phyloP scores from a whole-genome alignment of 2,888 invertebrate species.

The Drosophila niveifrons region DNA sequence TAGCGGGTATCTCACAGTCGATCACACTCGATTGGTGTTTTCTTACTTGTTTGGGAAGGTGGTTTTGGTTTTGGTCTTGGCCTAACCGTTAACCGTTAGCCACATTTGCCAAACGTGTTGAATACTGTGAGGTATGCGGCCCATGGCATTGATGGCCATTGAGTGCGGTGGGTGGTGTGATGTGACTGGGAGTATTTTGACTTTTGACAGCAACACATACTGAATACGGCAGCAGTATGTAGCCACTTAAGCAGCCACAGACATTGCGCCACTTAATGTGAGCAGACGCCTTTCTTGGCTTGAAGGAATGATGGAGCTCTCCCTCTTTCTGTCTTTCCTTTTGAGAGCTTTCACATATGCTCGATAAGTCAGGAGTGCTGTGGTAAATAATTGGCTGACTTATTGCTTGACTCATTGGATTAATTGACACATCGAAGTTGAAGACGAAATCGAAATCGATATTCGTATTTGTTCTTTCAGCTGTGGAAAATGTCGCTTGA shows the following conservation, averaged over 20 bases:
- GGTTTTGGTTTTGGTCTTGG: not conserved
- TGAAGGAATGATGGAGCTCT: not conserved
- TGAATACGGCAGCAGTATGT: slow-evolving; percentile 15
- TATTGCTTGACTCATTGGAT: slow-evolving; percentile 49
- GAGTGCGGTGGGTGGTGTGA: not conserved
- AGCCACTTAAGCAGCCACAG: slow-evolving; percentile 35
- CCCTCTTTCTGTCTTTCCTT: not conserved
- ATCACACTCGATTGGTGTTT: too few species aligned
- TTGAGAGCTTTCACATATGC: slow-evolving; percentile 13
- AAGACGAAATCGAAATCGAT: slow-evolving; percentile 55
- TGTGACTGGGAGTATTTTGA: slow-evolving; percentile 10
- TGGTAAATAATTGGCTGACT: slow-evolving; percentile 55
- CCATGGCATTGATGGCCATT: slow-evolving; percentile 6
- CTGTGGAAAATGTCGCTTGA: slow-evolving; percentile 20
- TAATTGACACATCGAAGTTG: slow-evolving; percentile 45
- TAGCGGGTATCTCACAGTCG: too few species aligned
- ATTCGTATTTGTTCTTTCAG: slow-evolving; percentile 10
- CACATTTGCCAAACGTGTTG: slow-evolving; percentile 53
- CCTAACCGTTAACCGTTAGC: not conserved
- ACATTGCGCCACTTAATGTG: slow-evolving; percentile 23
- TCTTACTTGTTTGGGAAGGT: too few species aligned
- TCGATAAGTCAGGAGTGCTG: slow-evolving; percentile 29
- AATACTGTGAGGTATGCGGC: slow-evolving; percentile 33
- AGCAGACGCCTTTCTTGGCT: not conserved
- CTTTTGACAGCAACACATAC: slow-evolving; percentile 26